Conservation (phyloP, 2,888 invertebrate genomes). For the Zele albiditarsus region DNA sequence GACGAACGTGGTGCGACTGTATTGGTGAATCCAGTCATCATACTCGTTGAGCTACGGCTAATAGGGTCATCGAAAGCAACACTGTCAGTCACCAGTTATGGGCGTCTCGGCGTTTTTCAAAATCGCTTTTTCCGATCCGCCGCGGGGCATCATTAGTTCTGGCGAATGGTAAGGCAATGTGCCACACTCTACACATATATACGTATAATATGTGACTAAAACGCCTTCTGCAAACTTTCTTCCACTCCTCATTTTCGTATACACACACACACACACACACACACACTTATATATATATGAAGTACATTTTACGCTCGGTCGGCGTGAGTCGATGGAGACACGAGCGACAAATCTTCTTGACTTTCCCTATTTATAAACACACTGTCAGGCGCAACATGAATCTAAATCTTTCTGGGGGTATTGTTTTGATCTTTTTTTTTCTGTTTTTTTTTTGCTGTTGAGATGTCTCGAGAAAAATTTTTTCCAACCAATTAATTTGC, state of each 20-base stretch:
- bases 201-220: neutral
- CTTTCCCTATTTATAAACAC: constrained; percentile 71
- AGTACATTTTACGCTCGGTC: constrained; percentile 40
- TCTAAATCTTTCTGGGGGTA: constrained; percentile 60
- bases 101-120: constrained; percentile 42
- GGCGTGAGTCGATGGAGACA: constrained; percentile 55
- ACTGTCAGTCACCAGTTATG: constrained; percentile 52
- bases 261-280: neutral
- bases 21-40: neutral
- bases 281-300: neutral
- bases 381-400: constrained; percentile 66
- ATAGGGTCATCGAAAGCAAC: constrained; percentile 52
- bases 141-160: constrained; percentile 55
- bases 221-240: neutral
- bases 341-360: constrained; percentile 68
- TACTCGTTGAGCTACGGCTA: constrained; percentile 42
- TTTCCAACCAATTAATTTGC: constrained; percentile 27
- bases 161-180: constrained; percentile 51
- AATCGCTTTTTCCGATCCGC: constrained; percentile 40
- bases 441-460: constrained; percentile 10
- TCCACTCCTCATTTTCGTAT: constrained; percentile 32
- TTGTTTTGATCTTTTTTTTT: constrained; percentile 19
- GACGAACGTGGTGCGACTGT: constrained; percentile 24
- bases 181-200: neutral
- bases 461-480: neutral